phyloP scores from a whole-genome alignment of 2,113 vertebrate genomes.

The Sakesphorus luctuosus region DNA sequence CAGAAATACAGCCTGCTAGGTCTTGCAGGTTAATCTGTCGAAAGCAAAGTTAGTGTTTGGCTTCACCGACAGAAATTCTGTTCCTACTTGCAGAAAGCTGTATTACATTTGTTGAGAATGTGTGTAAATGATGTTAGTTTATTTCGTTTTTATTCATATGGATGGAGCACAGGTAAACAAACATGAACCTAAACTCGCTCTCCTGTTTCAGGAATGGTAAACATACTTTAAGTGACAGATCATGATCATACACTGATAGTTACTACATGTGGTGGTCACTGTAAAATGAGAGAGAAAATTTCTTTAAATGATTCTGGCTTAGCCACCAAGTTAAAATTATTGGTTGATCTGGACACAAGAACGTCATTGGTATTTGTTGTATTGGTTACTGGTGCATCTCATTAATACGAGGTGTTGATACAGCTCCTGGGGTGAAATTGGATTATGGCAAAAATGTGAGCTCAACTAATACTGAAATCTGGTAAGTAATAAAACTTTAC shows the following conservation, averaged over 20 bases:
- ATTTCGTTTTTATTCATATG: neutral
- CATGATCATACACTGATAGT: fast-evolving
- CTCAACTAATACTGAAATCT: neutral
- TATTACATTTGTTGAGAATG: neutral
- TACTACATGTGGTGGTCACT: neutral
- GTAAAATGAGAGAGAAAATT: neutral
- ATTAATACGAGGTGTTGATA: neutral
- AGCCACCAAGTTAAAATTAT: neutral
- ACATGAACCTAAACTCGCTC: neutral
- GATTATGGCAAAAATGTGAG: neutral
- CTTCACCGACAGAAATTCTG: neutral
- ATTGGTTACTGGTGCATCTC: neutral
- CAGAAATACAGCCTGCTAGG: neutral
- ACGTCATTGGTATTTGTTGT: neutral
- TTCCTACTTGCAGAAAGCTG: neutral
- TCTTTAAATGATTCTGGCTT: neutral
- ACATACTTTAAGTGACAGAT: neutral
- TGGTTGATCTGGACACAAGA: neutral
- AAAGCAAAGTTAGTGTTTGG: neutral
- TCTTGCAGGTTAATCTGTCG: neutral
- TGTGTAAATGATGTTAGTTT: neutral
- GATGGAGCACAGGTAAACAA: neutral
- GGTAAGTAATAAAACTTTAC: neutral
- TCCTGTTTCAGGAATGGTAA: neutral
- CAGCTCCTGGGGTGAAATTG: neutral